Base-by-base conservation (phyloP, 2,113 vertebrate genomes). In the Elephantulus edwardii region DNA sequence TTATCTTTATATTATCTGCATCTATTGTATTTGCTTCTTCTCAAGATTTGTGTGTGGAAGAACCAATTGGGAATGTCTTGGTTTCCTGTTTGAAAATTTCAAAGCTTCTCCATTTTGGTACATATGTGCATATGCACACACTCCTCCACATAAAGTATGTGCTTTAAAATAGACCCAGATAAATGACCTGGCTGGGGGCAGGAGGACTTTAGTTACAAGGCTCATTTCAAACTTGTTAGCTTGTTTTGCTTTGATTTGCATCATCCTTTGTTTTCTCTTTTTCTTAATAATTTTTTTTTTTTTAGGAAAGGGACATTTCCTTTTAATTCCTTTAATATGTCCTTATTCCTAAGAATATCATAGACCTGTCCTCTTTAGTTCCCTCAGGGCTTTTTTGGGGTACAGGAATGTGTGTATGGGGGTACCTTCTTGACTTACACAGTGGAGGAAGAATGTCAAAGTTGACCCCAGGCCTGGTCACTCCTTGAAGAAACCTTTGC, bases 51-150 rank as follows among this genome's bases (percentile, higher is more conserved):
- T 56, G 87, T 95, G 0, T 33, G 56, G 85, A 83, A 85, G 64
- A 44, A 42, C 72, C 33, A 19, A 26, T 48, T 80, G 90, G 64
- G 71, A 66, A 62, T 86, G 26, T 52, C 82, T 83, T 85, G 38
- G 52, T 90, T 89, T 92, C 60, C 74, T 92, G 77, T 42, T 86
- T 44, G 16, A 13, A n/a, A 20, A n/a, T 35, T 76, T 85, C 44
- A 84, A 77, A 68, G 78, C 76, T 92, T 91, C 82, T 82, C n/a
- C 74, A 42, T 78, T 64, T 9, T 11, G 52, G 1, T 7, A 6
- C 35, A 19, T 26, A 26, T 8, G 20, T 17, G 24, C 26, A 40
- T 12, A 79, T 5, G 66, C 50, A 44, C 22, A 48, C 3, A n/a
- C 71, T 56, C n/a, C 22, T 6, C 22, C 58, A 5, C 13, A 71